A percentile compares a stretch with the other conserved stretches of the same genome.
phyloP scores from a whole-genome alignment of 2,888 invertebrate genomes.

The Eilema depressum region DNA sequence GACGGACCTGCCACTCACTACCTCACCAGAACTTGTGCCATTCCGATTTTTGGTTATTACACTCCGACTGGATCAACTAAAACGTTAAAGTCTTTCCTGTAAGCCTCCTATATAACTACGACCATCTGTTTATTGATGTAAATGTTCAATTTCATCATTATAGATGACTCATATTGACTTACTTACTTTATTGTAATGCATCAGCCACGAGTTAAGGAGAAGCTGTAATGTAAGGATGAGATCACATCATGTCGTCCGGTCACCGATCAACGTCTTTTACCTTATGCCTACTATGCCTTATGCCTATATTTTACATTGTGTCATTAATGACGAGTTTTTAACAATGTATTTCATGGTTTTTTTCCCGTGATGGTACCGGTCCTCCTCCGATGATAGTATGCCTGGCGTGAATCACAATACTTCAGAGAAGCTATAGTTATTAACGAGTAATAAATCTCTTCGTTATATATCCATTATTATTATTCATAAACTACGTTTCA shows the following conservation, averaged over 20 bases:
- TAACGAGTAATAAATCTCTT: slow-evolving; percentile 92
- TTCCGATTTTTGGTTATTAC: slow-evolving; percentile 34
- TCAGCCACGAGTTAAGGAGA: slow-evolving; percentile 11
- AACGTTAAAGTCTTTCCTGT: slow-evolving; percentile 20
- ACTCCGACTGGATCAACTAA: slow-evolving; percentile 27
- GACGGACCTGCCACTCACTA: slow-evolving; percentile 46
- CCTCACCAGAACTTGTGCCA: slow-evolving; percentile 40
- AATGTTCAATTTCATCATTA: slow-evolving; percentile 24
- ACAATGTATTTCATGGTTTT: slow-evolving; percentile 76
- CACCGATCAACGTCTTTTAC: not conserved
- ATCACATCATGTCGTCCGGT: not conserved
- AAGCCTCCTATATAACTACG: slow-evolving; percentile 15
- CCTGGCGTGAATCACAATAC: slow-evolving; percentile 98
- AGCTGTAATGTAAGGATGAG: slow-evolving; percentile 12
- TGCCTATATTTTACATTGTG: slow-evolving; percentile 23
- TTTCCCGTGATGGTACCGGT: slow-evolving; percentile 76
- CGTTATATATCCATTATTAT: slow-evolving; percentile 84
- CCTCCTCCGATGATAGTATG: slow-evolving; percentile 87
- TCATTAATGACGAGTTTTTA: slow-evolving; percentile 58
- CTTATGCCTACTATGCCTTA: slow-evolving; percentile 11
- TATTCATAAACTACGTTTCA: slow-evolving; percentile 79
- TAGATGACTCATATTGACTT: slow-evolving; percentile 27
- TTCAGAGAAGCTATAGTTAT: slow-evolving; percentile 98
- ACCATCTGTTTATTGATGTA: slow-evolving; percentile 16
- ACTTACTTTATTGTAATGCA: slow-evolving; percentile 8